Base-by-base conservation (phyloP, 1,140 invertebrate species). In the Halictus rubicundus region DNA sequence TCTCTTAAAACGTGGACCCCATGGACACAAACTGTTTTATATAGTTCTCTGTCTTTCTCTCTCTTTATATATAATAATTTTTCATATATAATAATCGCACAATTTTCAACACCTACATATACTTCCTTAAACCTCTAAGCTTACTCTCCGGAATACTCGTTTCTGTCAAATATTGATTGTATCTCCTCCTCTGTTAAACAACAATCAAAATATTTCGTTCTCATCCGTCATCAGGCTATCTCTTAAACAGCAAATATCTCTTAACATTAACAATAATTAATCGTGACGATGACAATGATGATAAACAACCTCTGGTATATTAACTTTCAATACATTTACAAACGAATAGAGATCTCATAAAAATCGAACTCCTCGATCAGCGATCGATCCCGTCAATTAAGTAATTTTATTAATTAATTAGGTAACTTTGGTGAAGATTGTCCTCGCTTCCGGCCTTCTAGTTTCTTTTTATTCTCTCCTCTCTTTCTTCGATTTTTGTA, bases 371-470 rank as follows among this genome's bases (percentile, higher is more conserved):
- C 21, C 32, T 32, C 32, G 32, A 32, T 32, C 32, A 32, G 5
- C 16, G 37, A 68, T 59, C 16, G 37, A 75, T 68, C 64, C 9
- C 4, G 21, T 49, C 16, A n/a, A 39, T 52, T 23, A 57, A 27
- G 37, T 10, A 74, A 63, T 10, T 3, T 46, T 46, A 46, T 12
- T 46, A 10, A 52, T 42, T 66, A 76, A 60, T 68, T 76, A 76
- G 73, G 73, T 76, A 76, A 76, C 73, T 59, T 68, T 60, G 54
- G 42, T 76, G 37, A 46, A 46, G 73, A 76, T 76, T 76, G 73
- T 76, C 73, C 73, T 76, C 73, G 73, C 73, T n/a, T 46, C 39
- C 12, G 10, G 32, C n/a, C 60, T 66, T 54, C n/a, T 10, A 19
- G 7, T 57, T 42, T 75, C 27, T 23, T 7, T 19, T 12, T 6